Evolutionary conservation across 37 sponge, comb jelly and placozoan species (phyloP), one percentile per base, ranked within the genome.

Genomic region (Mnemiopsis leidyi): DNA sequence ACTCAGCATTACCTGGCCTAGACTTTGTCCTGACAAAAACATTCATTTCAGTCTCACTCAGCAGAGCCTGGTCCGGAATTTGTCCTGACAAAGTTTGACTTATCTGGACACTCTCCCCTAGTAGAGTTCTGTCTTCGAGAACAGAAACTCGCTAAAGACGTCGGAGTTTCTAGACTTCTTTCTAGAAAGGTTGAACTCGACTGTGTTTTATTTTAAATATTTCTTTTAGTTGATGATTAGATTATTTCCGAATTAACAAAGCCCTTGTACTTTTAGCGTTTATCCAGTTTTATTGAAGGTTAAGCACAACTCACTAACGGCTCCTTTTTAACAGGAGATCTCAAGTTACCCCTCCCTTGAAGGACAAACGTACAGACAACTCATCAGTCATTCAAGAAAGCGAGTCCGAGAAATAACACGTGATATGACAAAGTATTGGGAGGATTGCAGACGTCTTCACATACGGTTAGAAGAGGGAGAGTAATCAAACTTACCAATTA

Each of bases 21-120:
- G 90, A 85, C 61, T 85, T 85, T 26, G 90, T 85, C 33, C 90
- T 85, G 48, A 85, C 90, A 1, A 85, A 85, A n/a, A n/a, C n/a
- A n/a, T 48, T 79, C 82, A 33, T 28, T 26, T 2, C 90, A 85
- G 90, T 85, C 90, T 5, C 90, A 85, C 61, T 33, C 90, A 0
- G 61, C 61, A 23, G 90, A 85, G 90, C 90, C 90, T 0, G 90
- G 90, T 5, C 90, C 90, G 1, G 90, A 85, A 23, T 85, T 85
- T 26, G 90, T 85, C 33, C 90, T 85, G 48, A 85, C 90, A 1
- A 85, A 85, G 90, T 85, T 85, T 33, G 61, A 85, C 61, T 23
- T 28, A 5, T 85, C 90, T 1, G 90, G 90, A 37, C 90, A 85
- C 90, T 85, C 61, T 13, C 90, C 90, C 0, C 90, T 85, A 13